Percentiles rank a stretch among this genome's conserved stretches.
phyloP scores from a whole-genome alignment of 2,888 invertebrate genomes.

The Heliothis peltigera region DNA sequence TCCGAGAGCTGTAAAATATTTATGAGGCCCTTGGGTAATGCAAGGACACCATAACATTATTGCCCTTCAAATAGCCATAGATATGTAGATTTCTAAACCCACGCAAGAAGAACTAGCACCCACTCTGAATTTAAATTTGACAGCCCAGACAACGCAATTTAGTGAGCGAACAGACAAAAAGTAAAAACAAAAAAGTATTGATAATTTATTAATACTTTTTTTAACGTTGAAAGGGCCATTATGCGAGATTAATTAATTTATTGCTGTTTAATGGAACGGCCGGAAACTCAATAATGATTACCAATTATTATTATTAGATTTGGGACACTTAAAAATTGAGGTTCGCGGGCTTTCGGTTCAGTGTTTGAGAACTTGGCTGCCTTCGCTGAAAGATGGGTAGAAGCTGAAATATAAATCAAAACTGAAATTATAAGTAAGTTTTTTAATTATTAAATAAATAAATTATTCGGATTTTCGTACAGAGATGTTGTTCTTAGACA shows the following conservation, averaged over 20 bases:
- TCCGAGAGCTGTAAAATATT: constrained; percentile 37
- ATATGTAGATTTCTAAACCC: background rate
- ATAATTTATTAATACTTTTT: too few relatives aligned
- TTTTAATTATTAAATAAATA: background rate
- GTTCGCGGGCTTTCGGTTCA: background rate
- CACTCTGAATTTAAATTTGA: constrained; percentile 28
- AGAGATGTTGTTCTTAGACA: too few relatives aligned
- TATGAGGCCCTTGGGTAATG: constrained; percentile 17
- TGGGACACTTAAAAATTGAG: constrained; percentile 36
- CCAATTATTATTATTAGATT: constrained; percentile 48
- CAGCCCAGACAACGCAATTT: constrained; percentile 1
- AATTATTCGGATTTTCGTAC: too few relatives aligned
- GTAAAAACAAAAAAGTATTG: constrained; percentile 7
- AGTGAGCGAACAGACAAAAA: background rate
- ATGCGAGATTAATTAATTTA: constrained; percentile 56
- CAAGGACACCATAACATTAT: constrained; percentile 15
- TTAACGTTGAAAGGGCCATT: constrained; percentile 59
- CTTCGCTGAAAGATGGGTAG: constrained; percentile 17
- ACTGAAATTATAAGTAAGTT: constrained; percentile 10
- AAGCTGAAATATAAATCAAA: constrained; percentile 2
- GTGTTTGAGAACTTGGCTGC: constrained; percentile 1
- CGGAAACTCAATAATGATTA: constrained; percentile 59
- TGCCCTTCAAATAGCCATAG: background rate
- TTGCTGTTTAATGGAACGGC: constrained; percentile 59
- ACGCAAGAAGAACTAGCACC: background rate